Conservation (phyloP, 1,140 invertebrate species). For the Pristionchus pacificus region DNA sequence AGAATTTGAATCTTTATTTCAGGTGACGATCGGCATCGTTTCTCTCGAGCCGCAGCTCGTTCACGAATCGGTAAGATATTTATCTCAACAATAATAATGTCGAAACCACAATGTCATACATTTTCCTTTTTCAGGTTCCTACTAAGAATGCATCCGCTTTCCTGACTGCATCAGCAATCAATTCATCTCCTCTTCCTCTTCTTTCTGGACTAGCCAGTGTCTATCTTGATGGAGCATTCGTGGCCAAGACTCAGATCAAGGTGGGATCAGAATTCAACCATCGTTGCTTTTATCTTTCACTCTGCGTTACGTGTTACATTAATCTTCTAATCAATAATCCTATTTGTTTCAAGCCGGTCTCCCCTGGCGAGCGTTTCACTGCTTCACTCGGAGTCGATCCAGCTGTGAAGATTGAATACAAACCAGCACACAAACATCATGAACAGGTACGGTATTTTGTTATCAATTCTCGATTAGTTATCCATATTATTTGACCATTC, state of each 20-base stretch:
- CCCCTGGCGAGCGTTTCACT: conserved; percentile 58
- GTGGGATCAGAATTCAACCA: not conserved
- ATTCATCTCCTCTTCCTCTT: conserved; percentile 56
- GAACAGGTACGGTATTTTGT: conserved; percentile 11
- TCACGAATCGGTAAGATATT: conserved; percentile 58
- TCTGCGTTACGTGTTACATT: too few species aligned
- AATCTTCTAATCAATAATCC: too few species aligned
- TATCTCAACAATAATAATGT: too few species aligned
- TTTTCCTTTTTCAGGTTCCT: too few species aligned
- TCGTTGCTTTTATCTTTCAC: too few species aligned
- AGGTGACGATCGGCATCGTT: conserved; percentile 56
- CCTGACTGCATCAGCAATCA: conserved; percentile 57
- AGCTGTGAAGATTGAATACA: conserved; percentile 58
- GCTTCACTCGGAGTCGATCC: conserved; percentile 60
- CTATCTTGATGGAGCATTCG: conserved; percentile 61
- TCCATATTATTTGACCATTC: too few species aligned
- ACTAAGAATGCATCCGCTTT: conserved; percentile 57
- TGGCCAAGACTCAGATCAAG: conserved; percentile 59
- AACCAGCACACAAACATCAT: conserved; percentile 55
- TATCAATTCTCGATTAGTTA: not conserved
- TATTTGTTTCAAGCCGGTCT: conserved; percentile 57
- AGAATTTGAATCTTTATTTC: too few species aligned
- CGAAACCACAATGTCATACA: too few species aligned
- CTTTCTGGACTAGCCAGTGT: conserved; percentile 58
- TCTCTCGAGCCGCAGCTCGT: conserved; percentile 57